Evolutionary conservation across 2,113 vertebrate genomes (phyloP).

Genomic region (Istiophorus platypterus): DNA sequence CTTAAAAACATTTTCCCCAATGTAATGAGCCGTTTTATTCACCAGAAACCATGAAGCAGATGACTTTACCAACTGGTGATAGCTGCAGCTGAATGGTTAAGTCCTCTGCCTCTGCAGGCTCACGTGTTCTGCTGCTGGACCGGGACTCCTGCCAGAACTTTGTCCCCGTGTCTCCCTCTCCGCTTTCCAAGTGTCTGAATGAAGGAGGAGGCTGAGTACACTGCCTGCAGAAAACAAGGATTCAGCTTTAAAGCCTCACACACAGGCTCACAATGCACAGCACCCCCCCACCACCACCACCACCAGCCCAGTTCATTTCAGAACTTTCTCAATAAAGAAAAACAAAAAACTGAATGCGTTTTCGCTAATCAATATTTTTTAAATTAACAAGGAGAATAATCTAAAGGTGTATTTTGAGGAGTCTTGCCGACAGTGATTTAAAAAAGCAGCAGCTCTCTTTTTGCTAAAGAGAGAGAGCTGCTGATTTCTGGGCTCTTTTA

Average conservation of each 20-base stretch:
- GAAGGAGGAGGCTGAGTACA: slow-evolving; percentile 26
- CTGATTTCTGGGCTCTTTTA: background rate
- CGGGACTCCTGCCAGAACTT: slow-evolving; percentile 56
- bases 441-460: background rate
- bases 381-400: background rate
- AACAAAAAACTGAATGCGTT: background rate
- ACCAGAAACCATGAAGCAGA: background rate
- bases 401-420: background rate
- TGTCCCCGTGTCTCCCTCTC: slow-evolving; percentile 56
- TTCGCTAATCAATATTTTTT: background rate
- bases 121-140: slow-evolving; percentile 43
- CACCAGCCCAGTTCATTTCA: background rate
- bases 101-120: slow-evolving; percentile 32
- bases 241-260: slow-evolving; percentile 24
- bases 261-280: slow-evolving; percentile 13
- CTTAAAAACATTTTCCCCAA: background rate
- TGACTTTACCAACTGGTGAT: background rate
- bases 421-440: background rate
- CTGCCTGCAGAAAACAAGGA: slow-evolving; percentile 36
- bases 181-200: slow-evolving; percentile 54
- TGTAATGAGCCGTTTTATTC: background rate
- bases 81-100: slow-evolving; percentile 52
- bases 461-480: no score
- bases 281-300: background rate
- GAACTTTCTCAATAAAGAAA: background rate